Evolutionary conservation across 2,888 invertebrate species (phyloP).

Genomic region (Liodrosophila aerea): DNA sequence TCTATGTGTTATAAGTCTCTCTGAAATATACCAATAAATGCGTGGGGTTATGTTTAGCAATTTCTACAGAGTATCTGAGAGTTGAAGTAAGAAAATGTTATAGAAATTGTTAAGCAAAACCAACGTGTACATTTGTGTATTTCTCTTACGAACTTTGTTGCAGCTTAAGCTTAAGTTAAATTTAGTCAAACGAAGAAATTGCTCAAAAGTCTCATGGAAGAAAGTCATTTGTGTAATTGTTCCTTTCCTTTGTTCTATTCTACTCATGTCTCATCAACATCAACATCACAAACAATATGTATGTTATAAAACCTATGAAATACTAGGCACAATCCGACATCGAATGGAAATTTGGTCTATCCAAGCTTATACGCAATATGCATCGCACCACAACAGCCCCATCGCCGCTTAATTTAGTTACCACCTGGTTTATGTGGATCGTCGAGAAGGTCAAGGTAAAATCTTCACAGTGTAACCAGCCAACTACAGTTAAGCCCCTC

Average conservation of each 20-base stretch:
- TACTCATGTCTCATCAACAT: constrained; percentile 46
- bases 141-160: constrained; percentile 57
- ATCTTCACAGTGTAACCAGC: constrained; percentile 22
- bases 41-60: constrained; percentile 60
- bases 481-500: no score
- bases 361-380: constrained; percentile 99
- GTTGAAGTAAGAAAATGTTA: neutral
- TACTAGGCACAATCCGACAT: constrained; percentile 98
- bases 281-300: neutral
- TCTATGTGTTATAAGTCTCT: constrained; percentile 39
- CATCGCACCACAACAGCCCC: constrained; percentile 98
- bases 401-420: constrained; percentile 97
- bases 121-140: constrained; percentile 63
- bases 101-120: constrained; percentile 62
- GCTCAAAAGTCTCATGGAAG: constrained; percentile 25
- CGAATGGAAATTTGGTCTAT: constrained; percentile 99
- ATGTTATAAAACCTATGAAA: constrained; percentile 61
- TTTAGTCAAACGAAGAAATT: constrained; percentile 13
- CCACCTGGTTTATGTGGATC: constrained; percentile 95
- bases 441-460: constrained; percentile 90
- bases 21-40: constrained; percentile 66
- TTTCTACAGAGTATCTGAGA: constrained; percentile 39
- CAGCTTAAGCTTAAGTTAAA: constrained; percentile 72
- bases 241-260: constrained; percentile 61
- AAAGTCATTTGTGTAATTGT: constrained; percentile 55